A percentile compares a stretch with the other conserved stretches of the same genome.
Conservation (phyloP, 2,113 vertebrate genomes). For the Gallinago undulata region DNA sequence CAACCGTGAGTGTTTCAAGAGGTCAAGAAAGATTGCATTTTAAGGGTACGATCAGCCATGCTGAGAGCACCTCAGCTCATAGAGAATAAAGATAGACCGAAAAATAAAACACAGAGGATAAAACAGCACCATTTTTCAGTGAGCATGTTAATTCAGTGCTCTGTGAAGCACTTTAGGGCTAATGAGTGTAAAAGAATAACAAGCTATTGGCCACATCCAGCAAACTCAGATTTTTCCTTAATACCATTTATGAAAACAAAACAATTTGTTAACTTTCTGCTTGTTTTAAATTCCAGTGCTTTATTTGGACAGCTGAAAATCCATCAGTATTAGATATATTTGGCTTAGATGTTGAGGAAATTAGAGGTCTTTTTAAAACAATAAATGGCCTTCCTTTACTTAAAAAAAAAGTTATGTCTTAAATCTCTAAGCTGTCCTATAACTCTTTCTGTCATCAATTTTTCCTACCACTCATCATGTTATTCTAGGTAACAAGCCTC, state of each 20-base stretch:
- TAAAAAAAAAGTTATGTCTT: background rate
- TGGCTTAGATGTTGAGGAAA: background rate
- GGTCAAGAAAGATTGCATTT: background rate
- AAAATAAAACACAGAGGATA: background rate
- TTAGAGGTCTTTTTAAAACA: background rate
- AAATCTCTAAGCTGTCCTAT: background rate
- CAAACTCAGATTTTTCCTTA: background rate
- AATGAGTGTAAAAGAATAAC: background rate
- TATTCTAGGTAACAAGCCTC: background rate
- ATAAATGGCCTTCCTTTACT: background rate
- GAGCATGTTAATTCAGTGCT: background rate
- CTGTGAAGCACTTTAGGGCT: background rate
- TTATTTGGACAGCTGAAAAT: background rate
- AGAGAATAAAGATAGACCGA: background rate
- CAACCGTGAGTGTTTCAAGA: background rate
- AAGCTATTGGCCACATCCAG: background rate
- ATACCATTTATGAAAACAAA: background rate
- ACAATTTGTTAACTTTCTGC: background rate
- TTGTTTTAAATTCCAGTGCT: background rate
- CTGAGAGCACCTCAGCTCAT: background rate
- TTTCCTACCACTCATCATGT: background rate
- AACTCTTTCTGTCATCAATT: background rate
- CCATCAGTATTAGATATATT: background rate
- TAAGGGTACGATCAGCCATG: background rate
- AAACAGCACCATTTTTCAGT: background rate